phyloP scores from a whole-genome alignment of 2,797 vertebrate species.

The Acipenser oxyrinchus region DNA sequence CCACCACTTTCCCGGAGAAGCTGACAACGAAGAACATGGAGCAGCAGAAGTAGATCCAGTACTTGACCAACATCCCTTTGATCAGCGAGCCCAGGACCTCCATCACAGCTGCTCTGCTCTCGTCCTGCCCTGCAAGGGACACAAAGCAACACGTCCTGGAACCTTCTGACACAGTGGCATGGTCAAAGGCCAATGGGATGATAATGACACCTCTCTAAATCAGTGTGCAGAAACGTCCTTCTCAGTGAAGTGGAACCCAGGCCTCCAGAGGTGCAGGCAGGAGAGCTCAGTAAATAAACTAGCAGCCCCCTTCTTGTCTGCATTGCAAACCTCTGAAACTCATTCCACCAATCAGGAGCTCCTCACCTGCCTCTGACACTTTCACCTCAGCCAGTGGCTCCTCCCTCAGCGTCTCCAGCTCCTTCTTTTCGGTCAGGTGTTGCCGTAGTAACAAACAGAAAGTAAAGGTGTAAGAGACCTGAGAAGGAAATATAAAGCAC shows the following conservation, averaged over 20 bases:
- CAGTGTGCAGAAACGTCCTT: too few relatives aligned
- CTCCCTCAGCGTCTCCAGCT: conserved; percentile 29
- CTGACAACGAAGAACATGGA: conserved; percentile 65
- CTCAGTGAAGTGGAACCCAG: too few relatives aligned
- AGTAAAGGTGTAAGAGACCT: conserved; percentile 60
- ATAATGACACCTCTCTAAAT: background rate
- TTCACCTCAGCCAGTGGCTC: conserved; percentile 41
- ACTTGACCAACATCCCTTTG: conserved; percentile 53
- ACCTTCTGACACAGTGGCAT: too few relatives aligned
- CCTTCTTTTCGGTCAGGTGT: conserved; percentile 46
- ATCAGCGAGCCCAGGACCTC: conserved; percentile 50
- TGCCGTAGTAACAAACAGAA: conserved; percentile 71
- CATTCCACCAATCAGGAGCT: conserved; percentile 12
- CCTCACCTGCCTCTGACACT: conserved; percentile 20
- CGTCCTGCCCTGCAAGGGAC: conserved; percentile 39
- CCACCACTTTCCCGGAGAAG: conserved; percentile 57
- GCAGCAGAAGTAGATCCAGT: conserved; percentile 66
- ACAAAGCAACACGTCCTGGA: too few relatives aligned
- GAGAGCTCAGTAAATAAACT: too few relatives aligned
- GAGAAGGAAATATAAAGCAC: conserved; percentile 6
- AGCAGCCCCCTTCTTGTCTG: too few relatives aligned
- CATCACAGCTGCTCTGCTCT: conserved; percentile 38
- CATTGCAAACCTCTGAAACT: too few relatives aligned
- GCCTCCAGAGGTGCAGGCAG: too few relatives aligned
- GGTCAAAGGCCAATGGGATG: background rate